These are phyloP conservation scores for Microplitis deprimator DNA, from an alignment of 2,888 invertebrate species.

Conservation along the genomic window DNA sequence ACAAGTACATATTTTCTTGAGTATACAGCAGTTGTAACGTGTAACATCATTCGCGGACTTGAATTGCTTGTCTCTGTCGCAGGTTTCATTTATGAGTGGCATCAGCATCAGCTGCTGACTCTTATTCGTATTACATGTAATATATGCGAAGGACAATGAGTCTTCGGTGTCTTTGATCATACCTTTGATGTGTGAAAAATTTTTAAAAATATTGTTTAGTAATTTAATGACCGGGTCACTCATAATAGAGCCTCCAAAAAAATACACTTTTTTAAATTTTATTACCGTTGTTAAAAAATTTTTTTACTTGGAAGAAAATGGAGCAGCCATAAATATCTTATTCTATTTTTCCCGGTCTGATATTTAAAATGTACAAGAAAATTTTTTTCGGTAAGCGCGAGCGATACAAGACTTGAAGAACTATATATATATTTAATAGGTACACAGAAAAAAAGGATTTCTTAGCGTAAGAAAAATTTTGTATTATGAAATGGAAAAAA, in stretches of 20 bases:
- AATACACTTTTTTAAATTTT: too few species aligned
- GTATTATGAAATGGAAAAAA: too few species aligned
- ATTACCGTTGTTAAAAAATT: too few species aligned
- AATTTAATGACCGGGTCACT: too few species aligned
- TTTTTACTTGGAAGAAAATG: too few species aligned
- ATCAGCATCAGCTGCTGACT: conserved; percentile 30
- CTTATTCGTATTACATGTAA: not conserved
- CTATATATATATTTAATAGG: not conserved
- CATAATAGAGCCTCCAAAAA: too few species aligned
- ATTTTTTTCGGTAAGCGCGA: not conserved
- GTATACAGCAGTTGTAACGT: conserved; percentile 35
- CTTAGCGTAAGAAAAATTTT: too few species aligned
- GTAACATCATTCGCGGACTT: conserved; percentile 55
- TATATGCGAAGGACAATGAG: not conserved
- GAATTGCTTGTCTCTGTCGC: conserved; percentile 42
- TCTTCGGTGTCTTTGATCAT: not conserved
- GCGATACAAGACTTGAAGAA: not conserved
- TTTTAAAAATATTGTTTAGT: not conserved
- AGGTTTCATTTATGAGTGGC: conserved; percentile 45
- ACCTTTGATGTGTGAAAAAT: not conserved
- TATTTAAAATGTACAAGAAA: too few species aligned
- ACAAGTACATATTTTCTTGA: not conserved
- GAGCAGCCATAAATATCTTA: too few species aligned
- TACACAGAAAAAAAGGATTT: too few species aligned
- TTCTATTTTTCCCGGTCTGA: too few species aligned